A percentile compares a stretch with the other conserved stretches of the same genome.
These are phyloP conservation scores for Melanophora roralis DNA, from an alignment of 2,888 invertebrate species.

Conservation along the genomic window DNA sequence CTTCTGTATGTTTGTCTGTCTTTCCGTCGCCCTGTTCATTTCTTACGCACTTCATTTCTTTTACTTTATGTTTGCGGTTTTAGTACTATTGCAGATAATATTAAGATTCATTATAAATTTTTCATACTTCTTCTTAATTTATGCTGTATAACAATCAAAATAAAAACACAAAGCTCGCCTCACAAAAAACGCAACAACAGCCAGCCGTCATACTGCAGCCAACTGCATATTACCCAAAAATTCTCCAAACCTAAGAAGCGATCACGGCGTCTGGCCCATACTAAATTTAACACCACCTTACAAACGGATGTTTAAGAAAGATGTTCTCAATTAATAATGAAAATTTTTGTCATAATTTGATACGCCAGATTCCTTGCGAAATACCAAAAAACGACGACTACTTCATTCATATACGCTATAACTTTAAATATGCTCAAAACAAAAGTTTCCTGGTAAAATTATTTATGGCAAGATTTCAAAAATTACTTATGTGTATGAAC, in stretches of 20 bases:
- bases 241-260: neutral
- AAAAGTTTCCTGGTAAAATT: neutral
- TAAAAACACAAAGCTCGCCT: constrained; percentile 49
- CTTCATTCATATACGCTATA: neutral
- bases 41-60: constrained; percentile 18
- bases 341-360: constrained; percentile 67
- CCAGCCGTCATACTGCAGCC: constrained; percentile 8
- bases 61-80: constrained; percentile 41
- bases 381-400: neutral
- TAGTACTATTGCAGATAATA: constrained; percentile 42
- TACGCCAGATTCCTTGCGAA: constrained; percentile 52
- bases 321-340: constrained; percentile 66
- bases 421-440: constrained; percentile 15
- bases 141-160: constrained; percentile 6
- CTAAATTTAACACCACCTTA: neutral
- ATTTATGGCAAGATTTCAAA: constrained; percentile 38
- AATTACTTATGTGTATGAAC: too few relatives aligned
- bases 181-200: constrained; percentile 43
- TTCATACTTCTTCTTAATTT: constrained; percentile 37
- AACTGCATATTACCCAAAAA: constrained; percentile 26
- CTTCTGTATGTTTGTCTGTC: neutral
- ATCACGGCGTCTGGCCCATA: neutral
- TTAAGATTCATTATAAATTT: constrained; percentile 50
- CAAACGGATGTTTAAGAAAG: constrained; percentile 61
- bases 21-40: constrained; percentile 18